Conservation (phyloP, 1,140 invertebrate genomes). For the Aphelenchoides fujianensis region DNA sequence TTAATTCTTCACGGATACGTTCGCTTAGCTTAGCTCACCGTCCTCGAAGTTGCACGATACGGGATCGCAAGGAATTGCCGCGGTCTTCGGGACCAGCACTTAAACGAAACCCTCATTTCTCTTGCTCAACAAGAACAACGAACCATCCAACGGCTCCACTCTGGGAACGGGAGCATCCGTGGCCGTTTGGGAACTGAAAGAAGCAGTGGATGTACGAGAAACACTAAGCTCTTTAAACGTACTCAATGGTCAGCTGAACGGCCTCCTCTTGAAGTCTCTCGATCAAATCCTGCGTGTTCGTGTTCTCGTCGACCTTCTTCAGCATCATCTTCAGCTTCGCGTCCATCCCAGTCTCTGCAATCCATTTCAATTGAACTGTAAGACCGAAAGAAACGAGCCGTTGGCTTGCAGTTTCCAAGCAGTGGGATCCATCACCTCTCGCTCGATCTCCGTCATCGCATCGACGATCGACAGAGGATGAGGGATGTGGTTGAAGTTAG, state of each 20-base stretch:
- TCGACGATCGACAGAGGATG: no score
- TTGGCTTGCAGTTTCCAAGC: background rate
- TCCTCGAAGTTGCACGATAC: constrained; percentile 24
- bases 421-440: background rate
- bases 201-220: no score
- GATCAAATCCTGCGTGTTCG: background rate
- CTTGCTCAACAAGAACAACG: no score
- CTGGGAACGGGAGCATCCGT: no score
- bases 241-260: background rate
- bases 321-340: background rate
- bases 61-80: background rate
- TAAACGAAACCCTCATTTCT: background rate
- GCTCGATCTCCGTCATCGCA: background rate
- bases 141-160: no score
- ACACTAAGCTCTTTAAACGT: background rate
- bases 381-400: background rate
- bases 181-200: background rate
- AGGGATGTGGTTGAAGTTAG: no score
- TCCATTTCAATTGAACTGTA: background rate
- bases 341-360: background rate
- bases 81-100: background rate
- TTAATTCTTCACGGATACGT: no score
- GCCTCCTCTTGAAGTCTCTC: background rate
- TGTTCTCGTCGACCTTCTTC: background rate
- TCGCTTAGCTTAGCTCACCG: no score